phyloP scores from a whole-genome alignment of 2,888 invertebrate species.

The Lasioglossum figueresi region DNA sequence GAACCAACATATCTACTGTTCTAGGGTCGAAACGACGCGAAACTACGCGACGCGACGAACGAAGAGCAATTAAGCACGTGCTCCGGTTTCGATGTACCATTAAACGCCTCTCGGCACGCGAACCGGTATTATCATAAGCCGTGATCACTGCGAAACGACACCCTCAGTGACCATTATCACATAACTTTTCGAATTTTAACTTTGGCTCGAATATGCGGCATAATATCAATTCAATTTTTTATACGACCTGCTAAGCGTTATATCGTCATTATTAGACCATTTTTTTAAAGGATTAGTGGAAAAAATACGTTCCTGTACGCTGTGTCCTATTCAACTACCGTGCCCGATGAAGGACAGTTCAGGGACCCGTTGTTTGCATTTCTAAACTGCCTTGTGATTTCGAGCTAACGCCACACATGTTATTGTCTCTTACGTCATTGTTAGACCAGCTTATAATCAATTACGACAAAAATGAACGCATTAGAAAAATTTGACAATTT shows the following conservation, averaged over 20 bases:
- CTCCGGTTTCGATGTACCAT: constrained; percentile 16
- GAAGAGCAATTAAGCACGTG: constrained; percentile 9
- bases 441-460: no score
- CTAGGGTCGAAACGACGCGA: neutral
- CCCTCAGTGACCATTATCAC: neutral
- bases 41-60: neutral
- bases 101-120: neutral
- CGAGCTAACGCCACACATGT: no score
- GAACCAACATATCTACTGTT: neutral
- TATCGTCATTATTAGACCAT: neutral
- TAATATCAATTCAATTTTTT: neutral
- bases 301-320: no score
- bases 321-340: no score
- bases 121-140: neutral
- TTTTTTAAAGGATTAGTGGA: no score
- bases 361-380: no score
- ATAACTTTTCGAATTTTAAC: constrained; percentile 1
- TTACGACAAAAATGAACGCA: neutral
- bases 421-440: no score
- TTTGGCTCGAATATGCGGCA: neutral
- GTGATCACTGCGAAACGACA: constrained; percentile 3
- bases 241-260: neutral
- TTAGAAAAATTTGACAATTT: neutral
- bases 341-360: no score
- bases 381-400: no score